phyloP scores from a whole-genome alignment of 2,113 vertebrate species.

The Triplophysa dalaica region DNA sequence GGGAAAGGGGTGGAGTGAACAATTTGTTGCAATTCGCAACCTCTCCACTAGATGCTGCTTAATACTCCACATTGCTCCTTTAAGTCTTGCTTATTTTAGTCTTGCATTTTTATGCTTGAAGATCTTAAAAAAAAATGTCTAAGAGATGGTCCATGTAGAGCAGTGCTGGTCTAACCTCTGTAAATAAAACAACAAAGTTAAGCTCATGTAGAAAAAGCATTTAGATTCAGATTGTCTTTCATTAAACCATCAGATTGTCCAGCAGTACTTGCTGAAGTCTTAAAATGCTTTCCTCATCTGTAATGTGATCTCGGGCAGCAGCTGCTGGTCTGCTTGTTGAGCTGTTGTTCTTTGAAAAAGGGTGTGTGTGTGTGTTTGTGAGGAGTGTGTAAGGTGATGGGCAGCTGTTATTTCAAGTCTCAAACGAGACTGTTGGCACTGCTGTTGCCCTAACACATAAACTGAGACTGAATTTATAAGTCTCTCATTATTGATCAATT shows the following conservation, averaged over 20 bases:
- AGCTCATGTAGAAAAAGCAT: neutral
- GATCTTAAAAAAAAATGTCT: too few species aligned
- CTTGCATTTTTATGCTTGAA: too few species aligned
- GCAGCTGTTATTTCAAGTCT: conserved; percentile 39
- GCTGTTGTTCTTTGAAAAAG: conserved; percentile 54
- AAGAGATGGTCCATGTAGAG: too few species aligned
- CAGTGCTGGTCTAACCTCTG: too few species aligned
- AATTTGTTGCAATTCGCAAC: too few species aligned
- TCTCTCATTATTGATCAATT: neutral
- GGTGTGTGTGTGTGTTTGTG: conserved; percentile 40
- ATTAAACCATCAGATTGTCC: conserved; percentile 24
- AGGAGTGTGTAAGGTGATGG: conserved; percentile 16
- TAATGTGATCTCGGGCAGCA: conserved; percentile 52
- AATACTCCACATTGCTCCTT: too few species aligned
- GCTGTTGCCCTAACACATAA: neutral
- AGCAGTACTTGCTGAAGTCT: conserved; percentile 28
- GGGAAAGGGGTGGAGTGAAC: too few species aligned
- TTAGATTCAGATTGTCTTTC: neutral
- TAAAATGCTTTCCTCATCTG: conserved; percentile 50
- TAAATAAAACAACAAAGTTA: too few species aligned
- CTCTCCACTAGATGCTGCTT: too few species aligned
- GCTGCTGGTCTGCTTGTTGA: conserved; percentile 46
- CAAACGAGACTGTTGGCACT: conserved; percentile 1
- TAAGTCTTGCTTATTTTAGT: too few species aligned
- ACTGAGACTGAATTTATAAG: neutral